phyloP scores from a whole-genome alignment of 2,113 vertebrate genomes.

The Genyomyrus donnyi region DNA sequence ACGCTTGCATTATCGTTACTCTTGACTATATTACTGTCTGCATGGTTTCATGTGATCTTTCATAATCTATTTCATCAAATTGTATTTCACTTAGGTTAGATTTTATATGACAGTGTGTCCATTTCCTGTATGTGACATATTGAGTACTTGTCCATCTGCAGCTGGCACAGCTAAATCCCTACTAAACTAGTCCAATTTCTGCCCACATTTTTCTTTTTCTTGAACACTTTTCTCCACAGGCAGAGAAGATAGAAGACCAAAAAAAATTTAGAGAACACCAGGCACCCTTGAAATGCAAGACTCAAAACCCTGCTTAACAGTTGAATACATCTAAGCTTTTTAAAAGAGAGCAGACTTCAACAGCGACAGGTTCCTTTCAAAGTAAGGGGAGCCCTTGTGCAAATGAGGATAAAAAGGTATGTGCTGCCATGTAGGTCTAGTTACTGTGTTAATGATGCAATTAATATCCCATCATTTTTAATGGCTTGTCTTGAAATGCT shows the following conservation, averaged over 20 bases:
- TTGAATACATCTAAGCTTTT: neutral
- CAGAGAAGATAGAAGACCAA: neutral
- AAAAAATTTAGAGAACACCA: neutral
- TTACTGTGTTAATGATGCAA: neutral
- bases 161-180: neutral
- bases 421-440: neutral
- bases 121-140: neutral
- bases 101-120: neutral
- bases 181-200: neutral
- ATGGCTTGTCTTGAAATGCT: neutral
- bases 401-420: neutral
- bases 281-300: neutral
- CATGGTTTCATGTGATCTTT: neutral
- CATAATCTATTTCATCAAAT: neutral
- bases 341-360: neutral
- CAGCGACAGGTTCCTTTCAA: neutral
- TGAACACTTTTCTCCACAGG: neutral
- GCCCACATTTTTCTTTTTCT: neutral
- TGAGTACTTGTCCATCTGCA: neutral
- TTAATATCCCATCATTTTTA: neutral
- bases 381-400: neutral
- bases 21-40: neutral
- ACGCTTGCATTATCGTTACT: neutral
- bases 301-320: neutral
- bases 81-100: neutral